Conservation (phyloP, 2,113 vertebrate genomes). For the Chloroceryle aenea region DNA sequence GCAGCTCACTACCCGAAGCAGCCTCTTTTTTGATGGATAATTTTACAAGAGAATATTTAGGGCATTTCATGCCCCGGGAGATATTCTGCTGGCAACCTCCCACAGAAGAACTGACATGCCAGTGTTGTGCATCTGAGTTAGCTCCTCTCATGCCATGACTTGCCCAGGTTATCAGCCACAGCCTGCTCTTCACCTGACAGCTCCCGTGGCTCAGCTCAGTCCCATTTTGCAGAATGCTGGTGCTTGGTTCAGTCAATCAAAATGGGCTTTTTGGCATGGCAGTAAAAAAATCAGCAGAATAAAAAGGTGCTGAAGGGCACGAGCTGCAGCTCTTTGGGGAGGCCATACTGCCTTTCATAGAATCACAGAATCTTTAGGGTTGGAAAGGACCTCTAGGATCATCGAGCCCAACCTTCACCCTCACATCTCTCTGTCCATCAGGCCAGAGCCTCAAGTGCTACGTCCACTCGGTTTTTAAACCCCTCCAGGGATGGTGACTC, state of each 20-base stretch:
- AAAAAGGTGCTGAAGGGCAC: not conserved
- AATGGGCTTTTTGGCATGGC: not conserved
- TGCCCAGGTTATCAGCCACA: not conserved
- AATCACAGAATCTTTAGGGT: no score
- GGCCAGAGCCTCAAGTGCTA: no score
- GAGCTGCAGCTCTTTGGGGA: not conserved
- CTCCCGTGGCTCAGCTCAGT: accelerated
- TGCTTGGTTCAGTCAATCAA: not conserved
- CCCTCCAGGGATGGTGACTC: no score
- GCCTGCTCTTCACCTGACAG: not conserved
- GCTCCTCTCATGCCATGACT: not conserved
- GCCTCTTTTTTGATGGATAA: not conserved
- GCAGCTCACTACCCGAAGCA: not conserved
- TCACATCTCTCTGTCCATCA: no score
- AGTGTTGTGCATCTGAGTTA: not conserved
- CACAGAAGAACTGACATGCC: accelerated
- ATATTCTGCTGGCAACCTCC: not conserved
- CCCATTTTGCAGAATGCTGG: not conserved
- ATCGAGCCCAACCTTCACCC: no score
- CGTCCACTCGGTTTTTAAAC: no score
- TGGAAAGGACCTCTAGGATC: no score
- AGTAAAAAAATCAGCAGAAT: not conserved
- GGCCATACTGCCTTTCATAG: not conserved
- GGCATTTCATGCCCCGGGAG: not conserved
- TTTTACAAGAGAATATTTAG: not conserved